Evolutionary conservation across 2,888 invertebrate genomes (phyloP).

Genomic region (Quadriops clusia): DNA sequence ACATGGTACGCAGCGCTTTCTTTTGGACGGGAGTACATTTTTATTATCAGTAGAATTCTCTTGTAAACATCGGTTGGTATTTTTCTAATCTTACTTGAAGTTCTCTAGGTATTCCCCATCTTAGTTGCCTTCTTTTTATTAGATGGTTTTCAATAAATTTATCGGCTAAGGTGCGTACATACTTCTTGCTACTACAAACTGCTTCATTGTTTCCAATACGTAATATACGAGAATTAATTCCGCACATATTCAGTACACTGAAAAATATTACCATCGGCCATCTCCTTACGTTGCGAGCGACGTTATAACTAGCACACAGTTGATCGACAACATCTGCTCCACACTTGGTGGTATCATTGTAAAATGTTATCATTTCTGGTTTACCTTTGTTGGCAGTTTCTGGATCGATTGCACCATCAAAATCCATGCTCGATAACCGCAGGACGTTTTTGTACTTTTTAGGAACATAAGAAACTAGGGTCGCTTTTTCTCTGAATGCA

Average conservation of each 20-base stretch:
- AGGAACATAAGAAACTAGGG: background rate
- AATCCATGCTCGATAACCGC: background rate
- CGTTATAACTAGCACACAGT: background rate
- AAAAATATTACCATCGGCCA: background rate
- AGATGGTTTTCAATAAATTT: no score
- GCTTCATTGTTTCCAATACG: no score
- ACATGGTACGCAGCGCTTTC: no score
- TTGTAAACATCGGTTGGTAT: no score
- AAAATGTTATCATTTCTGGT: slow-evolving; percentile 1
- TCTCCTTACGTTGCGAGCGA: background rate
- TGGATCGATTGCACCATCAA: background rate
- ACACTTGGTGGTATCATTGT: background rate
- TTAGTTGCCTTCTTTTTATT: no score
- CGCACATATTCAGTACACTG: background rate
- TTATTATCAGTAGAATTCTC: no score
- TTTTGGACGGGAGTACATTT: no score
- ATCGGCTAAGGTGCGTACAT: no score
- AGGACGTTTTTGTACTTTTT: background rate
- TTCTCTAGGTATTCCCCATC: no score
- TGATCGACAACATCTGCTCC: slow-evolving; percentile 1
- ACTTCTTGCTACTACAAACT: no score
- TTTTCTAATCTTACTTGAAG: no score
- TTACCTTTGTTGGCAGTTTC: background rate
- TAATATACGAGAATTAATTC: background rate
- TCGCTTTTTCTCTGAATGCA: slow-evolving; percentile 1